A percentile compares a stretch with the other conserved stretches of the same genome.
Evolutionary conservation across 2,797 vertebrate species (phyloP).

Genomic region (Sparidentex hasta): DNA sequence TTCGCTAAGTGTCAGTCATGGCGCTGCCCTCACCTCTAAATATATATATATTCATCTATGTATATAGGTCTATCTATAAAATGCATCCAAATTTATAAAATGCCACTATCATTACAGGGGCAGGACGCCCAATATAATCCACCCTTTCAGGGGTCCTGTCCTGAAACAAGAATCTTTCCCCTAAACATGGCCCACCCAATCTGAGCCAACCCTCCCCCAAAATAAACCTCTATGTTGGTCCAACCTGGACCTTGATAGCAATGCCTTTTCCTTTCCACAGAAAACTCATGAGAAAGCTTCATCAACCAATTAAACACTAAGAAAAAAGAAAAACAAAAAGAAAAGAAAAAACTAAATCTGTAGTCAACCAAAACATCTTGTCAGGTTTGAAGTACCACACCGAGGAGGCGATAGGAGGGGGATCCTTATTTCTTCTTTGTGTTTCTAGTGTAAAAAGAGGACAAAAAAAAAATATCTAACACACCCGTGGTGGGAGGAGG

Average conservation of each 20-base stretch:
- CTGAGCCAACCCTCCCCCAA: constrained; percentile 86
- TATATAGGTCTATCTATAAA: constrained; percentile 88
- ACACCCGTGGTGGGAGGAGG: constrained; percentile 69
- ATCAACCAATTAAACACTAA: constrained; percentile 89
- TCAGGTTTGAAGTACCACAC: constrained; percentile 81
- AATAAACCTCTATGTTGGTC: constrained; percentile 83
- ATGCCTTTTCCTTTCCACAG: constrained; percentile 87
- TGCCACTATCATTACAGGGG: constrained; percentile 92
- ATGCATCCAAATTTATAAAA: constrained; percentile 95
- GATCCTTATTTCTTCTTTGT: constrained; percentile 70
- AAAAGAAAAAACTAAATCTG: constrained; percentile 62
- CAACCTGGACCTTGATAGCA: constrained; percentile 88
- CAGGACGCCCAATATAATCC: constrained; percentile 85
- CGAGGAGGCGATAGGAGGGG: constrained; percentile 76
- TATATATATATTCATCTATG: constrained; percentile 84
- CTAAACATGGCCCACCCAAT: constrained; percentile 82
- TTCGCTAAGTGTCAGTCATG: constrained; percentile 92
- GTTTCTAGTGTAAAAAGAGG: constrained; percentile 74
- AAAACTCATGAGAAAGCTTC: constrained; percentile 91
- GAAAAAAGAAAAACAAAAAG: neutral
- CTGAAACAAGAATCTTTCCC: constrained; percentile 87
- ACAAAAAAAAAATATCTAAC: constrained; percentile 49
- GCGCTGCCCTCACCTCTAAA: constrained; percentile 89
- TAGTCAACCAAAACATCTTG: constrained; percentile 79
- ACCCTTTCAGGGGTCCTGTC: constrained; percentile 76